These are phyloP conservation scores for Drosophila dives DNA, from an alignment of 2,888 invertebrate genomes.

Conservation along the genomic window DNA sequence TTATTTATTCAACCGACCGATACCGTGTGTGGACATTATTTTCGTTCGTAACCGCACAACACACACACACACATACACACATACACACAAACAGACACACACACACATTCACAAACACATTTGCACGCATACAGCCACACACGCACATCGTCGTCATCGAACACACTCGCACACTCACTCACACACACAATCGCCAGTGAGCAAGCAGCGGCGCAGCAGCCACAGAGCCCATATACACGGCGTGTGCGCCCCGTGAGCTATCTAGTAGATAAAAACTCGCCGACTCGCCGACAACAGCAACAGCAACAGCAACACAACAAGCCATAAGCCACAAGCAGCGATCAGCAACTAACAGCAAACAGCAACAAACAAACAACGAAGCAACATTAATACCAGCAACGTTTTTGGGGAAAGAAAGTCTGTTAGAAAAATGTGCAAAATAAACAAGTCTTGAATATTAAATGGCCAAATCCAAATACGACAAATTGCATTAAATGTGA, in stretches of 20 bases:
- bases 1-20: slow-evolving; percentile 85
- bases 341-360: slow-evolving; percentile 37
- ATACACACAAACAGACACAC: slow-evolving; percentile 5
- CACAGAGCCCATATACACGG: slow-evolving; percentile 69
- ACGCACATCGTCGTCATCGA: slow-evolving; percentile 29
- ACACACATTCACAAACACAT: slow-evolving; percentile 20
- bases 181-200: slow-evolving; percentile 20
- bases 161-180: slow-evolving; percentile 20
- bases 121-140: slow-evolving; percentile 20
- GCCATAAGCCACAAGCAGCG: slow-evolving; percentile 22
- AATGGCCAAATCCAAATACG: slow-evolving; percentile 9
- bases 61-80: slow-evolving; percentile 52
- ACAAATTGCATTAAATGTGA: slow-evolving; percentile 9
- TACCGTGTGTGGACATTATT: slow-evolving; percentile 85
- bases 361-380: slow-evolving; percentile 43
- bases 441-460: slow-evolving; percentile 17
- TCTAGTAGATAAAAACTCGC: slow-evolving; percentile 79
- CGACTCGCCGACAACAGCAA: slow-evolving; percentile 73
- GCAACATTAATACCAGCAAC: slow-evolving; percentile 18
- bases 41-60: slow-evolving; percentile 81
- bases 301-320: slow-evolving; percentile 33
- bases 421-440: slow-evolving; percentile 35
- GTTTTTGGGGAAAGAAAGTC: slow-evolving; percentile 12
- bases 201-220: slow-evolving; percentile 60
- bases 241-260: slow-evolving; percentile 74